Percentiles rank a stretch among this genome's conserved stretches.
These are phyloP conservation scores for Bombus difficillimus DNA, from an alignment of 1,140 invertebrate species.

Conservation along the genomic window DNA sequence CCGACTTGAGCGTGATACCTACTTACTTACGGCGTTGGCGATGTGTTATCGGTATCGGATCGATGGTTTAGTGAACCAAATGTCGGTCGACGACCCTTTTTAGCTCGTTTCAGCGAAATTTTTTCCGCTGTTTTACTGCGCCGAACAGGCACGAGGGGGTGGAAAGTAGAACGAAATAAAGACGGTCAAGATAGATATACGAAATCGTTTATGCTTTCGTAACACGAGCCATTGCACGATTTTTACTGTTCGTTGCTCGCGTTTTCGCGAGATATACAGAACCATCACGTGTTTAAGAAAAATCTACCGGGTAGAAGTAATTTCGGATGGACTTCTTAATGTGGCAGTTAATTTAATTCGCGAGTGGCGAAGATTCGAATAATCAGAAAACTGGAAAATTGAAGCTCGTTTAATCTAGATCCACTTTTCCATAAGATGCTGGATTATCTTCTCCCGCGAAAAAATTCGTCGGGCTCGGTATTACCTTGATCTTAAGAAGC, in stretches of 20 bases:
- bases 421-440: background rate
- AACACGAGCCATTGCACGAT: background rate
- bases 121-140: background rate
- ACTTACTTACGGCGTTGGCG: constrained; percentile 18
- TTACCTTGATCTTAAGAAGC: background rate
- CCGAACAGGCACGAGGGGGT: background rate
- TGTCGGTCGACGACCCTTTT: constrained; percentile 32
- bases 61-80: constrained; percentile 40
- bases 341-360: constrained; percentile 8
- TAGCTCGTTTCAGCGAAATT: background rate
- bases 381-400: constrained; percentile 20
- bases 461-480: constrained; percentile 4
- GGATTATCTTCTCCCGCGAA: background rate
- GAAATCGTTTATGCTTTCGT: background rate
- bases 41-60: constrained; percentile 42
- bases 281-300: background rate
- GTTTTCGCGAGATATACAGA: background rate
- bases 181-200: background rate
- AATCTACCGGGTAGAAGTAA: too few species aligned
- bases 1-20: constrained; percentile 25
- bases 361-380: background rate
- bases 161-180: background rate
- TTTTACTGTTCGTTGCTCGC: background rate
- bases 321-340: background rate
- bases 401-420: constrained; percentile 3